Percentiles rank a stretch among this genome's conserved stretches.
Conservation (phyloP, 1,140 invertebrate species). For the Sitophilus oryzae region DNA sequence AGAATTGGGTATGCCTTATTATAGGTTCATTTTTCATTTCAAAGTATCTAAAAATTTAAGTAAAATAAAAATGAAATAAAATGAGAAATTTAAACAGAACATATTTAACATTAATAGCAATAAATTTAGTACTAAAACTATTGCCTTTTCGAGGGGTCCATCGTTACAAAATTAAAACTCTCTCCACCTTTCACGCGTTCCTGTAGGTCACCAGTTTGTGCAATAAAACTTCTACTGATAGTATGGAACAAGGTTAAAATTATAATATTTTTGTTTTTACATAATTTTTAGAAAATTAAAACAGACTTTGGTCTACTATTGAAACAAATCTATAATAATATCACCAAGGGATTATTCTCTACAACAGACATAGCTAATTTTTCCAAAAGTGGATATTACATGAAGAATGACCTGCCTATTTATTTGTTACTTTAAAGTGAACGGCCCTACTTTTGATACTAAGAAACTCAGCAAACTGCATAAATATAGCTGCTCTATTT, state of each 20-base stretch:
- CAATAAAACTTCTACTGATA: slow-evolving; percentile 90
- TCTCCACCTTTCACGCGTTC: slow-evolving; percentile 87
- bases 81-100: too few species aligned
- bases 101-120: too few species aligned
- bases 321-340: slow-evolving; percentile 90
- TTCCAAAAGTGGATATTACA: too few species aligned
- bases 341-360: slow-evolving; percentile 96
- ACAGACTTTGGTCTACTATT: slow-evolving; percentile 84
- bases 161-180: slow-evolving; percentile 78
- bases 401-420: too few species aligned
- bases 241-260: slow-evolving; percentile 91
- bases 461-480: too few species aligned
- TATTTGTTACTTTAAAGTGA: too few species aligned
- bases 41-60: slow-evolving; percentile 59
- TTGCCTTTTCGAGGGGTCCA: slow-evolving; percentile 75
- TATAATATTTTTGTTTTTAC: slow-evolving; percentile 99
- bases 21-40: slow-evolving; percentile 86
- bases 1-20: slow-evolving; percentile 79
- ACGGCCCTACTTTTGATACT: too few species aligned
- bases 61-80: too few species aligned
- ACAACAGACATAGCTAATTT: slow-evolving; percentile 92
- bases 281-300: slow-evolving; percentile 94
- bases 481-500: too few species aligned
- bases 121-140: not conserved
- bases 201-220: slow-evolving; percentile 96